These are phyloP conservation scores for Piezodorus guildinii DNA, from an alignment of 1,140 invertebrate species.

Conservation along the genomic window DNA sequence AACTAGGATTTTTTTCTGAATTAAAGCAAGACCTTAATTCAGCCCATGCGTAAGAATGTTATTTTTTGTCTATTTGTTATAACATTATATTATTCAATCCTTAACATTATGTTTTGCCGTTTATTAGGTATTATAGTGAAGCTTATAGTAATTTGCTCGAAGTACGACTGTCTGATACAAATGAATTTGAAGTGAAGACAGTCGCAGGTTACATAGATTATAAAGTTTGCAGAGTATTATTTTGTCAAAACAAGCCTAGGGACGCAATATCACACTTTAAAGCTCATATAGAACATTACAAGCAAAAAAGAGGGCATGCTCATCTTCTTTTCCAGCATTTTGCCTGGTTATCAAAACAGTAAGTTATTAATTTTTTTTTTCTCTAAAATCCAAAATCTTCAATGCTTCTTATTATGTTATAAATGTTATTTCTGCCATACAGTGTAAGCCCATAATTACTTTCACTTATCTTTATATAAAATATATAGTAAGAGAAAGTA, in stretches of 20 bases:
- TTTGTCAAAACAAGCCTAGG: constrained; percentile 73
- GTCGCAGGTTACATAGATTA: constrained; percentile 93
- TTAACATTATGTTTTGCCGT: constrained; percentile 18
- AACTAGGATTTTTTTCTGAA: constrained; percentile 59
- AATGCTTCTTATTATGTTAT: neutral
- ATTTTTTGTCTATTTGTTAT: neutral
- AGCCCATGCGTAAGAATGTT: constrained; percentile 35
- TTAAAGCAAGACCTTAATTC: constrained; percentile 57
- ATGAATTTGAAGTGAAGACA: constrained; percentile 85
- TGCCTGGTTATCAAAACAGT: constrained; percentile 95
- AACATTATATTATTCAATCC: constrained; percentile 14
- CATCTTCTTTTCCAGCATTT: constrained; percentile 89
- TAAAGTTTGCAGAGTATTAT: constrained; percentile 83
- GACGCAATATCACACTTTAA: constrained; percentile 91
- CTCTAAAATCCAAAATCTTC: neutral
- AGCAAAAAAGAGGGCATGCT: constrained; percentile 56
- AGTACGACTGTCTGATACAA: constrained; percentile 75
- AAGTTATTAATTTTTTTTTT: constrained; percentile 23
- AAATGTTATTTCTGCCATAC: no score
- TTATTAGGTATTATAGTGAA: constrained; percentile 77
- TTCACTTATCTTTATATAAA: no score
- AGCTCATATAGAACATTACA: constrained; percentile 81
- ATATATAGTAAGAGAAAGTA: no score
- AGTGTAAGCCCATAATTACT: no score
- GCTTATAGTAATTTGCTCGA: constrained; percentile 83